Evolutionary conservation across 2,888 invertebrate species (phyloP).

Genomic region (Rhaphigaster nebulosa): DNA sequence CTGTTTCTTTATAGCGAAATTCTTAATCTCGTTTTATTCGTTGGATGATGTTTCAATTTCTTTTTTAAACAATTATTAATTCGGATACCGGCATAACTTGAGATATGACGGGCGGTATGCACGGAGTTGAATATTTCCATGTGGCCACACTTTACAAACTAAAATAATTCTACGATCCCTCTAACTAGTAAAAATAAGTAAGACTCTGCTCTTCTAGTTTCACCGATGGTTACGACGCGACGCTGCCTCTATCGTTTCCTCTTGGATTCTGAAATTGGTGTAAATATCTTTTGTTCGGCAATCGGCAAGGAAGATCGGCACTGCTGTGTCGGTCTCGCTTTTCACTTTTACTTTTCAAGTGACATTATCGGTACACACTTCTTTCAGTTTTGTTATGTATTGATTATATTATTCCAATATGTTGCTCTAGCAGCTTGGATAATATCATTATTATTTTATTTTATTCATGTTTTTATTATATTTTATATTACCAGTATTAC

Average conservation of each 20-base stretch:
- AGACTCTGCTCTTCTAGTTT: not conserved
- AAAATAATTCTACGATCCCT: not conserved
- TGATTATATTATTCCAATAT: not conserved
- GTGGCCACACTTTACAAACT: not conserved
- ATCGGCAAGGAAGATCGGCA: not conserved
- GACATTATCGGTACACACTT: not conserved
- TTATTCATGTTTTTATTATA: no score
- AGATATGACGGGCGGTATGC: no score
- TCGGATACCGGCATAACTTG: no score
- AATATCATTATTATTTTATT: not conserved
- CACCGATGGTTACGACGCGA: not conserved
- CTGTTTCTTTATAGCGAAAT: no score
- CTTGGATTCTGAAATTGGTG: slow-evolving; percentile 14
- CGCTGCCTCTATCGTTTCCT: not conserved
- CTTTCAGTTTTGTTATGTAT: not conserved
- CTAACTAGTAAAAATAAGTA: not conserved
- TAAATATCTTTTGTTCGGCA: slow-evolving; percentile 17
- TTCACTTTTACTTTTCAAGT: not conserved
- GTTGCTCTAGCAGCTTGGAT: not conserved
- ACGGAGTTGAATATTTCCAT: no score
- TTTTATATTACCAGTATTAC: no score
- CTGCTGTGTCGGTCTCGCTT: not conserved
- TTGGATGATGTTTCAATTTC: no score
- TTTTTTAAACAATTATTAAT: no score
- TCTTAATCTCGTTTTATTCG: no score